Evolutionary conservation across 2,113 vertebrate species (phyloP).

Genomic region (Fukomys damarensis): DNA sequence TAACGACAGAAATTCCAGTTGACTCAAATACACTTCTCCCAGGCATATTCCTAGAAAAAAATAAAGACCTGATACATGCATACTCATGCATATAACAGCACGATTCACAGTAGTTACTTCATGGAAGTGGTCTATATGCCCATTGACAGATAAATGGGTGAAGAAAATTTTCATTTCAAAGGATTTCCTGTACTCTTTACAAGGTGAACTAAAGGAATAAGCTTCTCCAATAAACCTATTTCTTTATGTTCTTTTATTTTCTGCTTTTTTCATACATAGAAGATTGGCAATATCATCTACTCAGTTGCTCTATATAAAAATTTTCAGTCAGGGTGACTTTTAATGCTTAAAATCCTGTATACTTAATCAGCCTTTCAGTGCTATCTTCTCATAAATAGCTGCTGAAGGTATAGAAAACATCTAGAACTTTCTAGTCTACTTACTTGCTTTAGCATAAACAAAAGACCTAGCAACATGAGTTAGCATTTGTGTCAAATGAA

Average conservation of each 20-base stretch:
- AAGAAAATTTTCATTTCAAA: conserved; percentile 40
- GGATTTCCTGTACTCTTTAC: background rate
- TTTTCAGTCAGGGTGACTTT: background rate
- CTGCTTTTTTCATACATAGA: background rate
- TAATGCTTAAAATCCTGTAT: background rate
- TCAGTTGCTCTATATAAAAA: background rate
- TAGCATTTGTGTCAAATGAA: background rate
- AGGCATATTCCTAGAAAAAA: background rate
- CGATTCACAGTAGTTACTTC: background rate
- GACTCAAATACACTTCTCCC: background rate
- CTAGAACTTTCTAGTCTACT: background rate
- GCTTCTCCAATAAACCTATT: background rate
- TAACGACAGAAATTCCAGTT: background rate
- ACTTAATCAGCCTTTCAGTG: background rate
- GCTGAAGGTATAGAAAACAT: background rate
- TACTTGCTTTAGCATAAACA: background rate
- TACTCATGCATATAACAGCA: background rate
- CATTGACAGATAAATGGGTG: background rate
- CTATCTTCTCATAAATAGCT: background rate
- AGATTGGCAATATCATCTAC: background rate
- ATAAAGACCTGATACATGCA: background rate
- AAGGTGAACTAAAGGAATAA: background rate
- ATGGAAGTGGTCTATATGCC: background rate
- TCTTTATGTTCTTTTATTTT: conserved; percentile 12
- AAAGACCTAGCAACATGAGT: background rate